Conservation (phyloP, 2,888 invertebrate species). For the Morinoia aosen region DNA sequence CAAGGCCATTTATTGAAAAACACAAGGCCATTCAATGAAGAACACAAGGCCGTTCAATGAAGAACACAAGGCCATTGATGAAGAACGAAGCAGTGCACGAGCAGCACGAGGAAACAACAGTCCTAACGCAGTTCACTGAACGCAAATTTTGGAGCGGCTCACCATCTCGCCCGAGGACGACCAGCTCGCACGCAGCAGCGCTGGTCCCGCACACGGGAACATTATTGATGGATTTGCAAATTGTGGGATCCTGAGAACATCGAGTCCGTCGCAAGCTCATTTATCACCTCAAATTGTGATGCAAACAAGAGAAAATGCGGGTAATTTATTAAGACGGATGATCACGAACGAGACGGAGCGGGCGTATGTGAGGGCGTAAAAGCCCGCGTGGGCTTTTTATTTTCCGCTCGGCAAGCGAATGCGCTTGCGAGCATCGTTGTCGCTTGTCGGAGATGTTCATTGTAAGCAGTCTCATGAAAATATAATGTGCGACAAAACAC, state of each 20-base stretch:
- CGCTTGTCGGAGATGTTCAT: neutral
- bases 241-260: constrained; percentile 17
- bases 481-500: neutral
- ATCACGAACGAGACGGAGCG: neutral
- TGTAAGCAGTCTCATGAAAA: neutral
- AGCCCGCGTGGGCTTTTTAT: neutral
- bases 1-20: no score
- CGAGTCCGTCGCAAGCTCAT: constrained; percentile 10
- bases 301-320: constrained; percentile 4
- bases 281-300: constrained; percentile 12
- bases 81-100: neutral
- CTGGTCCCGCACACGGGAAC: neutral
- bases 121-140: neutral
- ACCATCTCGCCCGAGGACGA: neutral
- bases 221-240: constrained; percentile 2
- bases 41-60: no score
- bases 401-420: neutral
- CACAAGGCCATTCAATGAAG: no score
- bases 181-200: neutral
- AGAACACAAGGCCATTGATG: no score
- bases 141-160: neutral
- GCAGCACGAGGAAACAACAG: neutral
- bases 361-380: neutral
- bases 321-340: constrained; percentile 17
- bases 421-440: neutral